Percentiles rank a stretch among this genome's conserved stretches.
Evolutionary conservation across 2,888 invertebrate species (phyloP).

Genomic region (Macrophya annulata): DNA sequence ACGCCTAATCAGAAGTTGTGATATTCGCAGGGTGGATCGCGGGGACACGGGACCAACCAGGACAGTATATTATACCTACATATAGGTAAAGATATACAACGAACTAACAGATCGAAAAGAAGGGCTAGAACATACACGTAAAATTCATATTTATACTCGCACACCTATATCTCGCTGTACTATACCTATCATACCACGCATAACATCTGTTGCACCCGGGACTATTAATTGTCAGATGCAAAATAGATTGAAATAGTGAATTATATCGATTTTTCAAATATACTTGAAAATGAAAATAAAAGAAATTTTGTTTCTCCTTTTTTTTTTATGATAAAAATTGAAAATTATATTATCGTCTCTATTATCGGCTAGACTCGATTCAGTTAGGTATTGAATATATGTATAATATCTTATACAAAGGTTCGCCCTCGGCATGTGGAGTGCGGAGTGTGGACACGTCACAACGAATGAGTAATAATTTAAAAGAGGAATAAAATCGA

Average conservation of each 20-base stretch:
- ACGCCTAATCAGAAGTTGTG: slow-evolving; percentile 77
- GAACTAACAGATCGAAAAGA: background rate
- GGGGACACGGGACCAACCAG: slow-evolving; percentile 5
- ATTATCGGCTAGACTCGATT: background rate
- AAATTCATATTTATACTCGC: background rate
- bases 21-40: slow-evolving; percentile 43
- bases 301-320: no score
- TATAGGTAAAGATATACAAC: background rate
- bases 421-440: background rate
- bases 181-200: background rate
- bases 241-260: background rate
- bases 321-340: background rate
- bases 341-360: background rate
- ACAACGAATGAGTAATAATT: slow-evolving; percentile 50
- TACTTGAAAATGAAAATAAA: no score
- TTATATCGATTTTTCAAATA: background rate
- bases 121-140: background rate
- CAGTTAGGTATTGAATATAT: no score
- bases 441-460: background rate
- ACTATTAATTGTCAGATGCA: background rate
- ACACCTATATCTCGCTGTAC: background rate
- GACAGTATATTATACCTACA: background rate
- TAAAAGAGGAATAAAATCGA: slow-evolving; percentile 53
- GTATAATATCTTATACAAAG: background rate
- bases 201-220: background rate